phyloP scores from a whole-genome alignment of 2,113 vertebrate species.

The Peromyscus californicus region DNA sequence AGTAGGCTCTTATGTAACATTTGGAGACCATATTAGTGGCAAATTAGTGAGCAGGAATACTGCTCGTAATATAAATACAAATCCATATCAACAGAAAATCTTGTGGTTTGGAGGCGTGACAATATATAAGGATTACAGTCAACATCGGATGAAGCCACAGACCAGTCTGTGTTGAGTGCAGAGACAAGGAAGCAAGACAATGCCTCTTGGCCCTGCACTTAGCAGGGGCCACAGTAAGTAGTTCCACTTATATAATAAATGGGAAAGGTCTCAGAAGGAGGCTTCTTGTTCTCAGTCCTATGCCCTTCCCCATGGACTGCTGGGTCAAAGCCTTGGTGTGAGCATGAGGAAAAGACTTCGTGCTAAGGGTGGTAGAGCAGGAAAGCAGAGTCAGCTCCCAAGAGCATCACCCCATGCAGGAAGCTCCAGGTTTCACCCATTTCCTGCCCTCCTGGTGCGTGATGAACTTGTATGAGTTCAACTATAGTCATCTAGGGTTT shows the following conservation, averaged over 20 bases:
- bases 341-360: fast-evolving
- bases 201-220: not conserved
- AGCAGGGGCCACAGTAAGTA: fast-evolving
- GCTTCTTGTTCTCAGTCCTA: not conserved
- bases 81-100: not conserved
- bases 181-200: not conserved
- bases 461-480: not conserved
- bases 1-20: not conserved
- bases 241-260: not conserved
- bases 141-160: not conserved
- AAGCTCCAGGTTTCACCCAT: no score
- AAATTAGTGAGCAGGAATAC: not conserved
- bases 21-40: no score
- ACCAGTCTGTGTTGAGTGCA: not conserved
- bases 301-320: no score
- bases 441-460: not conserved
- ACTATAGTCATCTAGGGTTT: not conserved
- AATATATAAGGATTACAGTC: no score
- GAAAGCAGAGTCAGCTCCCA: not conserved
- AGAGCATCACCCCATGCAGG: fast-evolving
- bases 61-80: not conserved
- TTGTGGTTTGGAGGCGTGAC: not conserved
- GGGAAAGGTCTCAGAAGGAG: not conserved
- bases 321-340: no score
- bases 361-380: not conserved